phyloP scores from a whole-genome alignment of 2,797 vertebrate species.

The Hafferia zeledoni region DNA sequence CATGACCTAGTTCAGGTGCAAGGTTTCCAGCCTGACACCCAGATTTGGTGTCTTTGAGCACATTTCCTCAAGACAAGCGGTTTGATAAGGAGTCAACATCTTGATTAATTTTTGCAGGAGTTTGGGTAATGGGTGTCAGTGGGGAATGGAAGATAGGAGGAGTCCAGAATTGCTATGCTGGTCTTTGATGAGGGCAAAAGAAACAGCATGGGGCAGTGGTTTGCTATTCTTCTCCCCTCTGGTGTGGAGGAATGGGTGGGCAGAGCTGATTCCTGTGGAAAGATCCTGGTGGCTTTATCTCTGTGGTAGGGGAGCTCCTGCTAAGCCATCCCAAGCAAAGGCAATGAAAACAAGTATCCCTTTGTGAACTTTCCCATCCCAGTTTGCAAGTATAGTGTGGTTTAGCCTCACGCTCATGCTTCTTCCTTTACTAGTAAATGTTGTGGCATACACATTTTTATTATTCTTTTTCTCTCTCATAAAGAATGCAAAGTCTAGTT shows the following conservation, averaged over 20 bases:
- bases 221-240: background rate
- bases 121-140: background rate
- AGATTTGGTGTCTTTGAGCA: background rate
- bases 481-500: background rate
- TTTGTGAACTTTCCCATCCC: background rate
- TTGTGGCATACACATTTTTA: background rate
- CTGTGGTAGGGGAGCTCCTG: background rate
- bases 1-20: background rate
- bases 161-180: background rate
- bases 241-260: background rate
- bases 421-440: background rate
- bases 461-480: background rate
- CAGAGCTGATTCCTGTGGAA: background rate
- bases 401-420: background rate
- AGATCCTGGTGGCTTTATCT: slow-evolving; percentile 20
- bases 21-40: background rate
- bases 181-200: slow-evolving; percentile 17
- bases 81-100: background rate
- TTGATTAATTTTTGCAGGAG: slow-evolving; percentile 14
- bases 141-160: background rate
- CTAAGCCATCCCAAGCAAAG: background rate
- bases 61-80: background rate
- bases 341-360: background rate
- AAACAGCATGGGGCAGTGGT: background rate
- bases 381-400: background rate